These are phyloP conservation scores for Miichthys miiuy DNA, from an alignment of 2,797 vertebrate species.

Conservation along the genomic window DNA sequence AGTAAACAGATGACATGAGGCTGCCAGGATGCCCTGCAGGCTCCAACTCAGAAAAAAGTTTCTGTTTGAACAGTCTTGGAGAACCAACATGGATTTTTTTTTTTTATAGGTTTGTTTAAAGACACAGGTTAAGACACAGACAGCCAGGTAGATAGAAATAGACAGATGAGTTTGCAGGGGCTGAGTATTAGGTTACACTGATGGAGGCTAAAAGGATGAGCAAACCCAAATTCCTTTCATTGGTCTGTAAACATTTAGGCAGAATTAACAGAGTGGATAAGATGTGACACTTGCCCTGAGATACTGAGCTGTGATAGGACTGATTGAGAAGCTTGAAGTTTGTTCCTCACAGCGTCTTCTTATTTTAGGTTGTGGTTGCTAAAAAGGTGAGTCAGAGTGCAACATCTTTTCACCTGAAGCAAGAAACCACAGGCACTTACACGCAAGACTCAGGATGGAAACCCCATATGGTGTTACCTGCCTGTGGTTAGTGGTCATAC, in stretches of 20 bases:
- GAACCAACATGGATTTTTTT: constrained; percentile 75
- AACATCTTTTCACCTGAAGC: constrained; percentile 35
- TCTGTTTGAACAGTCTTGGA: constrained; percentile 74
- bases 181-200: constrained; percentile 65
- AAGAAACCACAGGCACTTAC: constrained; percentile 51
- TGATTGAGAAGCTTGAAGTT: constrained; percentile 16
- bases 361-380: constrained; percentile 43
- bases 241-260: constrained; percentile 56
- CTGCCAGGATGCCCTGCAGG: constrained; percentile 48
- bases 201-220: constrained; percentile 68
- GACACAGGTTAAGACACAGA: constrained; percentile 77
- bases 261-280: constrained; percentile 44
- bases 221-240: constrained; percentile 61
- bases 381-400: constrained; percentile 53
- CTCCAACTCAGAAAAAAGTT: constrained; percentile 40
- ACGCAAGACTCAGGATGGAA: constrained; percentile 58
- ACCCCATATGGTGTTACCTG: constrained; percentile 60
- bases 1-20: constrained; percentile 65
- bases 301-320: constrained; percentile 15
- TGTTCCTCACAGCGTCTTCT: constrained; percentile 2
- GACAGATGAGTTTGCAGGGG: constrained; percentile 63
- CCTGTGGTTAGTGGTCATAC: constrained; percentile 76
- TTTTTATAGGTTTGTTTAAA: constrained; percentile 76
- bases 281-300: constrained; percentile 35
- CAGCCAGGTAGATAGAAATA: constrained; percentile 73